Base-by-base conservation (phyloP, 37 sponge, comb jelly and placozoan species). In the Lycopodina hypogea region DNA sequence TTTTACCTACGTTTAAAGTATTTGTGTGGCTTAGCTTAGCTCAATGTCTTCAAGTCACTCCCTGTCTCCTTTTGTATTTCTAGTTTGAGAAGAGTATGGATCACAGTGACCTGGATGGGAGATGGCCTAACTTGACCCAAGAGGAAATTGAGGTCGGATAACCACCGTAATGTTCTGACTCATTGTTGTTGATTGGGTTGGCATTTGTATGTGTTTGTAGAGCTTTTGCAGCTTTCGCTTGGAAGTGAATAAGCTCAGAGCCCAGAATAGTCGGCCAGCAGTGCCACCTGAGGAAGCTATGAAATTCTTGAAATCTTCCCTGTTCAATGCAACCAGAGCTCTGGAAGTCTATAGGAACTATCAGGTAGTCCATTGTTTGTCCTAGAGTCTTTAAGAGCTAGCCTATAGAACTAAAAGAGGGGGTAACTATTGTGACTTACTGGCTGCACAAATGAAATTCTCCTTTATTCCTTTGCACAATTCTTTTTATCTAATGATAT, bases 321-420 rank as follows among this genome's bases (percentile, higher is more conserved):
- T 59, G 37, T 85, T 77, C 67, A 73, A 81, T 48, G 26, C 68
- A 2, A 15, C 51, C 22, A 79, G 60, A 41, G 77, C 86, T 32
- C 30, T 78, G 1, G 87, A 91, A 3, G 65, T 87, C 23, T 60
- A 69, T 65, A 77, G 64, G 72, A 82, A 78, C 36, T 86, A 91
- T 41, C 68, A 78, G 80, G 88, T 90, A 53, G n/a, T n/a, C n/a
- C n/a, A n/a, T n/a, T n/a, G n/a, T n/a, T n/a, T n/a, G n/a, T n/a
- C n/a, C n/a, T n/a, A n/a, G n/a, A n/a, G n/a, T n/a, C n/a, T n/a
- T n/a, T n/a, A n/a, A n/a, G n/a, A n/a, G n/a, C n/a, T n/a, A n/a
- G n/a, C n/a, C n/a, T n/a, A n/a, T n/a, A n/a, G n/a, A n/a, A n/a
- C n/a, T n/a, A n/a, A n/a, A n/a, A n/a, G n/a, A n/a, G n/a, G n/a